These are phyloP conservation scores for Cacoxenus indagator DNA, from an alignment of 2,888 invertebrate genomes.

Conservation along the genomic window DNA sequence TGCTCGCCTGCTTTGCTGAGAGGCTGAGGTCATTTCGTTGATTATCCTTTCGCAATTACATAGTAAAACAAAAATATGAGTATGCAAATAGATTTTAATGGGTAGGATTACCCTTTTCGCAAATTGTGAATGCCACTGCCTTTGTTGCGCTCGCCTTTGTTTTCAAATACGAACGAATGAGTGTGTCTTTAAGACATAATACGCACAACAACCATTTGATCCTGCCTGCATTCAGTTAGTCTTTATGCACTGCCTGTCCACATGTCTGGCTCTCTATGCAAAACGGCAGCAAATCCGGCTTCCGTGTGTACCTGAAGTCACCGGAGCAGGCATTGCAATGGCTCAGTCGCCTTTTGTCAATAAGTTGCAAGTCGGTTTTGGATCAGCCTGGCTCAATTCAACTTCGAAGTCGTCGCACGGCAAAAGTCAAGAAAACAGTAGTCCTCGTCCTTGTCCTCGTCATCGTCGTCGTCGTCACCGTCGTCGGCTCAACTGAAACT, in stretches of 20 bases:
- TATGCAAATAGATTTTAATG: conserved; percentile 67
- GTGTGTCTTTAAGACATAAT: conserved; percentile 68
- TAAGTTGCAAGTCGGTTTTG: conserved; percentile 26
- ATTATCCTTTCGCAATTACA: conserved; percentile 66
- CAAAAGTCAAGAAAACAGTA: conserved; percentile 60
- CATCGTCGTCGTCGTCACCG: background rate
- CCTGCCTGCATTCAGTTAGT: conserved; percentile 43
- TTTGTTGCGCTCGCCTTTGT: conserved; percentile 44
- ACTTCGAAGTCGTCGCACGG: conserved; percentile 3
- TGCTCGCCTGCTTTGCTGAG: background rate
- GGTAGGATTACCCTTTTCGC: conserved; percentile 63
- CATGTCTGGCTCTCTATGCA: background rate
- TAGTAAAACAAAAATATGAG: conserved; percentile 64
- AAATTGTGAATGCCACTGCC: conserved; percentile 52
- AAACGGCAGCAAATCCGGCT: conserved; percentile 52
- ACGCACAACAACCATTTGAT: conserved; percentile 58
- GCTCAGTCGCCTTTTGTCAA: conserved; percentile 14
- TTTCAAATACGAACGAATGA: conserved; percentile 57
- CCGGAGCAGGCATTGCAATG: conserved; percentile 20
- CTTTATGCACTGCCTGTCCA: background rate
- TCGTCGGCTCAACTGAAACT: no score
- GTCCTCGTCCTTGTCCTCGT: conserved; percentile 27
- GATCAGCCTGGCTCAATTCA: background rate
- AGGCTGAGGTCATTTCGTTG: conserved; percentile 53
- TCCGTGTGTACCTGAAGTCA: conserved; percentile 56